Conservation (phyloP, 2,888 invertebrate genomes). For the Dasysyrphus albostriatus region DNA sequence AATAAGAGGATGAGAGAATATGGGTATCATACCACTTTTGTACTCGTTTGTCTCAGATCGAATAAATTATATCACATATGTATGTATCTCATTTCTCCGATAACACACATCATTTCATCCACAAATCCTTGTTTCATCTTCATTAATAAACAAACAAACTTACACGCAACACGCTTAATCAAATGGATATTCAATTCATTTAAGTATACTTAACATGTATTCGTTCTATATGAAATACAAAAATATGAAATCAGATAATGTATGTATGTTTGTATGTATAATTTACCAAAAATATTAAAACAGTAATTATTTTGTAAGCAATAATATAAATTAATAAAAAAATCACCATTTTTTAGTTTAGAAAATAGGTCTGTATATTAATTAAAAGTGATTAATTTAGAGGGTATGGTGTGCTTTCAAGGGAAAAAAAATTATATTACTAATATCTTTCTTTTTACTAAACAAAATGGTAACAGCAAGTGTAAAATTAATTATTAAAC, state of each 20-base stretch:
- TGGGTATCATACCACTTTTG: neutral
- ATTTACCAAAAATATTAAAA: neutral
- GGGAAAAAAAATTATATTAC: neutral
- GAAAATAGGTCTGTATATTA: neutral
- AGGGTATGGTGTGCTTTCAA: neutral
- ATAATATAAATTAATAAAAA: neutral
- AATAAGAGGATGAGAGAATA: neutral
- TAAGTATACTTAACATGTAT: neutral
- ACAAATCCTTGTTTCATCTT: neutral
- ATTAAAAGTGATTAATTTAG: no score
- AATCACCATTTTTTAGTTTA: neutral
- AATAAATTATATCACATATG: no score
- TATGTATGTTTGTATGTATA: neutral
- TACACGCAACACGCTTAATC: neutral
- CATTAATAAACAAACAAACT: neutral
- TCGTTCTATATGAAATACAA: neutral
- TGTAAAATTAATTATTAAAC: neutral
- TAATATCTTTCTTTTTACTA: neutral
- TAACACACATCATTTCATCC: neutral
- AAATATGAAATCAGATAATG: neutral
- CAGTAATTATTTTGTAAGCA: slow-evolving; percentile 1
- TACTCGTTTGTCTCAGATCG: no score
- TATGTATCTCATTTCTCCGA: neutral
- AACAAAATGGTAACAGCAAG: neutral
- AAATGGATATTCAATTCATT: neutral